Percentiles rank a stretch among this genome's conserved stretches.
phyloP scores from a whole-genome alignment of 2,797 vertebrate species.

The Hipposideros larvatus region DNA sequence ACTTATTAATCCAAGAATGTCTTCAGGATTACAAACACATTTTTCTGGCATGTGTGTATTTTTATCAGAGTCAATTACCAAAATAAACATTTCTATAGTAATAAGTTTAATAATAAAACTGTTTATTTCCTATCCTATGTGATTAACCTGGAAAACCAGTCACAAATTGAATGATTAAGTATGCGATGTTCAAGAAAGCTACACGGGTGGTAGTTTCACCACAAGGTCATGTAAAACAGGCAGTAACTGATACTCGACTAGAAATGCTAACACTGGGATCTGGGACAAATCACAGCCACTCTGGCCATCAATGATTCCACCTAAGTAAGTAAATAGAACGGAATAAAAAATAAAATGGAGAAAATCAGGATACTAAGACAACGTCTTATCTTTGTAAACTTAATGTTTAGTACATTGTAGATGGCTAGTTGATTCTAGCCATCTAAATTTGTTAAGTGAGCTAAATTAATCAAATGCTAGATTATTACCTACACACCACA shows the following conservation, averaged over 20 bases:
- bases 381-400: neutral
- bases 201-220: neutral
- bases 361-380: neutral
- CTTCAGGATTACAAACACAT: neutral
- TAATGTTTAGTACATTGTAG: neutral
- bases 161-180: neutral
- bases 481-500: conserved; percentile 23
- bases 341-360: neutral
- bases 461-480: conserved; percentile 14
- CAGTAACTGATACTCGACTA: neutral
- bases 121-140: neutral
- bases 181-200: conserved; percentile 9
- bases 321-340: neutral
- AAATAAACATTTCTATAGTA: neutral
- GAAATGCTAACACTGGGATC: neutral
- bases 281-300: conserved; percentile 1
- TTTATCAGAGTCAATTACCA: neutral
- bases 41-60: neutral
- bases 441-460: neutral
- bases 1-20: conserved; percentile 25
- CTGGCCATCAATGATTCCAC: neutral
- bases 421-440: neutral
- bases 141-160: conserved; percentile 30
- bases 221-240: neutral
- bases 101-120: conserved; percentile 39